Base-by-base conservation (phyloP, 2,888 invertebrate species). In the Leptothorax acervorum region DNA sequence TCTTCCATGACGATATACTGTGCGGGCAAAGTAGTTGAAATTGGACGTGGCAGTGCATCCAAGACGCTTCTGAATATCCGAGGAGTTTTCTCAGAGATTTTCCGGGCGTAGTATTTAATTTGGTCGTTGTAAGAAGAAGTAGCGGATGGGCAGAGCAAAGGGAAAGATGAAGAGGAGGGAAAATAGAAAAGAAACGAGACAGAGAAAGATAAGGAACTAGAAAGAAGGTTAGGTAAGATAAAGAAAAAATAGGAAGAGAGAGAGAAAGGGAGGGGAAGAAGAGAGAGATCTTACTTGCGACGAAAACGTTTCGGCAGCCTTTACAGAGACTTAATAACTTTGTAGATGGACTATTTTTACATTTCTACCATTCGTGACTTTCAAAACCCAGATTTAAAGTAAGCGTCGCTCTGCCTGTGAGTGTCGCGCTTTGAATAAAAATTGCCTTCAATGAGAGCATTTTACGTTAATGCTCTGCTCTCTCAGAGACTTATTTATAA, bases 351-450 rank as follows among this genome's bases (percentile, higher is more conserved):
- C 91, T 93, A 94, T 94, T 94, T 94, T 94, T 94, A 92, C 93
- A 92, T 92, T 91, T 93, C 89, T 89, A 89, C 91, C 88, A 84
- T 87, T 87, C 88, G 91, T 90, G 92, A 92, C 93, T 93, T 94
- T 94, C 93, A 94, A 93, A 94, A 94, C 92, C 93, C 92, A 90
- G 87, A 91, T 90, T 92, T 93, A 93, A 93, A 94, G 73, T 78
- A 78, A 74, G 76, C 86, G 78, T 74, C 55, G 60, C 84, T 88
- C 83, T 88, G 86, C 89, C 85, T 88, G 91, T 88, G 91, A 91
- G 91, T 92, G 93, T 90, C 93, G 94, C 94, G 94, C 93, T 94
- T 93, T 94, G 94, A 94, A 94, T 94, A 94, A 94, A 94, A 94
- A 94, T 94, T 93, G 93, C 92, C 94, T 92, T 94, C 93, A 93